A percentile compares a stretch with the other conserved stretches of the same genome.
Conservation (phyloP, 2,113 vertebrate species). For the Rynchops niger region DNA sequence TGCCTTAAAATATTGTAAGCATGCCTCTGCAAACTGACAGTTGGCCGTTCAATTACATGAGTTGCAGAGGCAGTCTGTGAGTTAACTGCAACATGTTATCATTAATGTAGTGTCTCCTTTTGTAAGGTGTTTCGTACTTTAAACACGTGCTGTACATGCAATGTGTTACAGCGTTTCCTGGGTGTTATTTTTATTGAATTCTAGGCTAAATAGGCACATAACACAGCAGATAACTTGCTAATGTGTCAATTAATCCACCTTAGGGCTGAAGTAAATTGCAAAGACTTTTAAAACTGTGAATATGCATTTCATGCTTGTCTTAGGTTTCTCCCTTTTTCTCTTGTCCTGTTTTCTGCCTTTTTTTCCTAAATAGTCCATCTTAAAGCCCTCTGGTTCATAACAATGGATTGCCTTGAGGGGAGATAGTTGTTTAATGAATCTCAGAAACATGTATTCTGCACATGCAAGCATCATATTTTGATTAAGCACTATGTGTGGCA, state of each 20-base stretch:
- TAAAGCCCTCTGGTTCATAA: constrained; percentile 50
- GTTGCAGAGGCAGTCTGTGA: neutral
- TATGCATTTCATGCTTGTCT: constrained; percentile 47
- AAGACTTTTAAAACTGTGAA: constrained; percentile 61
- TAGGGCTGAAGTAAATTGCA: constrained; percentile 54
- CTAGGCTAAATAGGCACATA: constrained; percentile 61
- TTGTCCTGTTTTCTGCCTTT: constrained; percentile 1
- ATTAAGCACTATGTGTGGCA: neutral
- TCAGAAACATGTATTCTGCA: constrained; percentile 40
- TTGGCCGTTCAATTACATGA: neutral
- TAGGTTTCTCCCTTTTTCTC: constrained; percentile 10
- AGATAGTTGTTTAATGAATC: constrained; percentile 56
- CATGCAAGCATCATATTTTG: neutral
- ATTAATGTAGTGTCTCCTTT: neutral
- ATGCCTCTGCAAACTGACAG: neutral
- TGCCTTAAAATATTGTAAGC: neutral
- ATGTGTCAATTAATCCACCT: constrained; percentile 65
- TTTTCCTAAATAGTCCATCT: neutral
- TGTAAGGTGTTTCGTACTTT: neutral
- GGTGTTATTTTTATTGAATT: constrained; percentile 59
- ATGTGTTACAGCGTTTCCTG: constrained; percentile 43
- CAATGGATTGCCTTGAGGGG: constrained; percentile 51
- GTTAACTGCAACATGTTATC: neutral
- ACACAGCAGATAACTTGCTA: constrained; percentile 62
- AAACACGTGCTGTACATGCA: neutral